phyloP scores from a whole-genome alignment of 1,140 invertebrate genomes.

The Heliconius hewitsoni region DNA sequence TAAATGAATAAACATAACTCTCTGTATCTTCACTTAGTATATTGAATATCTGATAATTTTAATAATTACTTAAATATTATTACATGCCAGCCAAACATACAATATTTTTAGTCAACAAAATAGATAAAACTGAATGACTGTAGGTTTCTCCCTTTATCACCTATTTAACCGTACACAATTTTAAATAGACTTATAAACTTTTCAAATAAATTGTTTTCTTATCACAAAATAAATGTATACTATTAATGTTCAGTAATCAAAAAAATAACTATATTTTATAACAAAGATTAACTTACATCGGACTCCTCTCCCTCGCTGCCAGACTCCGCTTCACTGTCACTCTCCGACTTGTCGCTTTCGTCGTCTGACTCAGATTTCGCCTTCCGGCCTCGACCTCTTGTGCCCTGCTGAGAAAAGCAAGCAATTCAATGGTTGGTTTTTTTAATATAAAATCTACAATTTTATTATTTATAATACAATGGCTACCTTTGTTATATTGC shows the following conservation, averaged over 20 bases:
- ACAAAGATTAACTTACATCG: constrained; percentile 62
- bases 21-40: not conserved
- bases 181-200: too few species aligned
- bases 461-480: too few species aligned
- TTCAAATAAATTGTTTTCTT: too few species aligned
- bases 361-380: constrained; percentile 76
- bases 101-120: not conserved
- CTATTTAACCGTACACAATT: not conserved
- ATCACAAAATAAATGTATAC: too few species aligned
- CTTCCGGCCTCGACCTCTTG: constrained; percentile 63
- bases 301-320: constrained; percentile 78
- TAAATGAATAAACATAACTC: too few species aligned
- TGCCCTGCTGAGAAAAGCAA: not conserved
- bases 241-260: too few species aligned
- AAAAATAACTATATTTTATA: not conserved
- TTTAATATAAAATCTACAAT: too few species aligned
- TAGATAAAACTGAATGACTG: not conserved
- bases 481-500: too few species aligned
- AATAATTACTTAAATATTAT: too few species aligned
- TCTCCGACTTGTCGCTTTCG: constrained; percentile 77
- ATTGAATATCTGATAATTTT: not conserved
- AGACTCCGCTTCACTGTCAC: constrained; percentile 68
- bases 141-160: not conserved
- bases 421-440: too few species aligned
- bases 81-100: too few species aligned